Conservation (phyloP, 2,888 invertebrate species). For the Phymatocera aterrima region DNA sequence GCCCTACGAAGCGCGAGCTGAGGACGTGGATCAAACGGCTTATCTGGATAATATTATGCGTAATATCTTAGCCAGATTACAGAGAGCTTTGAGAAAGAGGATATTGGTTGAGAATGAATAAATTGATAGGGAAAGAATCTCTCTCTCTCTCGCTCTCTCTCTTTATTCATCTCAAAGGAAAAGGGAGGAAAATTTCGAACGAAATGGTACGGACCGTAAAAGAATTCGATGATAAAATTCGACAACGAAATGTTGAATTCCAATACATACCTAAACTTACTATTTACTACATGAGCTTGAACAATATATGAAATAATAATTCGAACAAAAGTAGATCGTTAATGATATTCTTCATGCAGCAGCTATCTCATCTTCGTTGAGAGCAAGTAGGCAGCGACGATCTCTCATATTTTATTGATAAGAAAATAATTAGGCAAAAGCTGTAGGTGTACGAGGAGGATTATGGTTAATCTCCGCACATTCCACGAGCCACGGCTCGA, state of each 20-base stretch:
- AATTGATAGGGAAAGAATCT: not conserved
- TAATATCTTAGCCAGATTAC: conserved; percentile 42
- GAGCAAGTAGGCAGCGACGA: not conserved
- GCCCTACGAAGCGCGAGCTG: conserved; percentile 16
- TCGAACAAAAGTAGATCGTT: no score
- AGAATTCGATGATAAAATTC: no score
- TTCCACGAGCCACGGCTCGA: not conserved
- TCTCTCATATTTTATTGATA: not conserved
- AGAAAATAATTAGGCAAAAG: not conserved
- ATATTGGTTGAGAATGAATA: conserved; percentile 36
- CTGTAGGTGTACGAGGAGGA: not conserved
- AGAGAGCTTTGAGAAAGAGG: conserved; percentile 21
- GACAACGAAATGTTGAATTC: no score
- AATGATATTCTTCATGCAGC: no score
- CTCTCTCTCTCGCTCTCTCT: no score
- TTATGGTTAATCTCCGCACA: not conserved
- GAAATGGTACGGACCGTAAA: no score
- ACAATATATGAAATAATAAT: no score
- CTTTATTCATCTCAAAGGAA: no score
- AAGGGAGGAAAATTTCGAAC: not conserved
- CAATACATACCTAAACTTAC: no score
- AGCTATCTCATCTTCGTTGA: not conserved
- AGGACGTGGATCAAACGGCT: conserved; percentile 40
- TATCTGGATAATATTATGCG: conserved; percentile 47
- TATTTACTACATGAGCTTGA: no score